These are phyloP conservation scores for Pseudomyrmex sp. DNA, from an alignment of 1,140 invertebrate genomes.

Conservation along the genomic window DNA sequence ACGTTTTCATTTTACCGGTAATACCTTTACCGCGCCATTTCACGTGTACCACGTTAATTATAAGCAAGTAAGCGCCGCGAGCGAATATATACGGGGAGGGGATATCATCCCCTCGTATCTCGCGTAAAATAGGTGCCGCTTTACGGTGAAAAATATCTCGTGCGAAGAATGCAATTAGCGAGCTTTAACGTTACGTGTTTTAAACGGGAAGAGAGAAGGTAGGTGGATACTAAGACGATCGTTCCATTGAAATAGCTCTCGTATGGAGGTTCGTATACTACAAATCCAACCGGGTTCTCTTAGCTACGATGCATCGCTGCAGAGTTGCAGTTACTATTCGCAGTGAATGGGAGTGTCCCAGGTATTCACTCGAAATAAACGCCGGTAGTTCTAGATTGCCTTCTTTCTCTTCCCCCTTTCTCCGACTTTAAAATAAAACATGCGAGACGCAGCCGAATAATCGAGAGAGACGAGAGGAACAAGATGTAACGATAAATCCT, in stretches of 20 bases:
- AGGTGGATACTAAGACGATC: conserved; percentile 29
- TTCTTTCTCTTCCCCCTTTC: not conserved
- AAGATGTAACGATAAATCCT: conserved; percentile 53
- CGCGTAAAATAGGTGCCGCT: conserved; percentile 35
- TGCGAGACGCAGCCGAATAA: not conserved
- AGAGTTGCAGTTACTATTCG: not conserved
- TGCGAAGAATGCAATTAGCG: conserved; percentile 61
- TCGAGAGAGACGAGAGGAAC: not conserved
- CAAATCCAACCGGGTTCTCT: conserved; percentile 1
- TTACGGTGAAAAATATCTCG: conserved; percentile 37
- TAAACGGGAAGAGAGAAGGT: not conserved
- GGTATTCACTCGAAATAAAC: conserved; percentile 29
- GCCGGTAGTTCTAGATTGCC: not conserved
- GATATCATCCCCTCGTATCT: conserved; percentile 15
- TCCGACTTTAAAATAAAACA: not conserved
- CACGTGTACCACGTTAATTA: conserved; percentile 11
- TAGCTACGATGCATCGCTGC: conserved; percentile 31
- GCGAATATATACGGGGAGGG: conserved; percentile 22
- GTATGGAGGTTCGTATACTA: not conserved
- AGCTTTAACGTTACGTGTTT: conserved; percentile 37
- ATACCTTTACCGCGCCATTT: not conserved
- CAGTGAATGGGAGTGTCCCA: not conserved
- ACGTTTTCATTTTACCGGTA: conserved; percentile 16
- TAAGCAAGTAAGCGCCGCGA: conserved; percentile 10
- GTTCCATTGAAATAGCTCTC: conserved; percentile 57